Evolutionary conservation across 2,797 vertebrate species (phyloP), one percentile per base, ranked within the genome.

Genomic region (Tinamus major): DNA sequence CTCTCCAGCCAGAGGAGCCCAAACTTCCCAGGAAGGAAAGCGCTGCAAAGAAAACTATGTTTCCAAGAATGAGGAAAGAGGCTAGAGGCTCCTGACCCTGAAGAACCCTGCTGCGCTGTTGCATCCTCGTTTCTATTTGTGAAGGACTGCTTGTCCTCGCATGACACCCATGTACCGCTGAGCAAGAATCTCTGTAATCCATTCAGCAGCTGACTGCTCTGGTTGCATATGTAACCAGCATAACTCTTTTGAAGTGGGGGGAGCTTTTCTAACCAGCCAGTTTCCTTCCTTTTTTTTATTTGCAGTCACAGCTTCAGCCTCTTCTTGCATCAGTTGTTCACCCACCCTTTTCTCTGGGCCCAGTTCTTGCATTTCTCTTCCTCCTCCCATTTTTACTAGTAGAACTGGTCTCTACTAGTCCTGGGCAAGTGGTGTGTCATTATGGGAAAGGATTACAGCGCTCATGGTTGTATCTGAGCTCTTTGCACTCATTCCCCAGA

Each of bases 81-180:
- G 24, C 18, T 69, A 95, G 81, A 72, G 53, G 89, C 46, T 82
- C 19, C 44, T 33, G 55, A 80, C 68, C 90, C 69, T 23, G 13
- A 59, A 80, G 82, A 55, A 85, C 29, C 10, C 29, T 33, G 4
- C 55, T 67, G 33, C 24, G 49, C 46, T 51, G 18, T 49, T 93
- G 68, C 44, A 31, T 39, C 77, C 59, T 72, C 68, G 4, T 2
- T 33, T 55, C 63, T 78, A 2, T 55, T 44, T 48, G 70, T 13
- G 23, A 24, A 72, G 19, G 39, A 33, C 59, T 17, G 55, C 71
- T 62, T 64, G 63, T 56, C 84, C 75, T 59, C 11, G 3, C 10
- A 8, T 3, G 24, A 81, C 67, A 68, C 23, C 72, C 8, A 1
- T 1, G 26, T 48, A 10, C 16, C 19, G 2, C 1, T 27, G 39